phyloP scores from a whole-genome alignment of 2,888 invertebrate species.

The Sthenelais limicola region DNA sequence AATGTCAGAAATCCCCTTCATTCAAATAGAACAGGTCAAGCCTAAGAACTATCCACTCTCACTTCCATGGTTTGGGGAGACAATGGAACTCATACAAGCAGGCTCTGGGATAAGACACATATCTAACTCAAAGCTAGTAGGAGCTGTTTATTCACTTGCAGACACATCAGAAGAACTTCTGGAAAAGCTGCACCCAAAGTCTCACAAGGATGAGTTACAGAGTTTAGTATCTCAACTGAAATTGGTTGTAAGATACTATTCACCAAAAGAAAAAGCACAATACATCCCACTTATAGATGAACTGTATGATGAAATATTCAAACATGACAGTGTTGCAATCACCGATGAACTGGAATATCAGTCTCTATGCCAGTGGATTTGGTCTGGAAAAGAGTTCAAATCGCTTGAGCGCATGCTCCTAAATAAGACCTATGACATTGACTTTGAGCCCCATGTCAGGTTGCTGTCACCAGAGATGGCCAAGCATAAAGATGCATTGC shows the following conservation, averaged over 20 bases:
- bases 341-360: conserved; percentile 1
- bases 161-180: conserved; percentile 43
- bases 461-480: conserved; percentile 33
- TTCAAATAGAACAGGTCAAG: conserved; percentile 38
- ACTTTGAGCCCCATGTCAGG: not conserved
- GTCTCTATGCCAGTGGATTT: conserved; percentile 51
- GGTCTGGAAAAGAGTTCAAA: conserved; percentile 56
- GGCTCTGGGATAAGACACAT: conserved; percentile 48
- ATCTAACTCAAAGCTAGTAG: conserved; percentile 42
- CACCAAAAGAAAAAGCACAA: conserved; percentile 46
- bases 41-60: conserved; percentile 46
- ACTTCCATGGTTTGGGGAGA: conserved; percentile 35
- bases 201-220: conserved; percentile 26
- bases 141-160: conserved; percentile 52
- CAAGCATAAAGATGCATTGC: conserved; percentile 48
- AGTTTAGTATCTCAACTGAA: conserved; percentile 47
- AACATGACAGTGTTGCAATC: conserved; percentile 37
- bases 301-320: conserved; percentile 45
- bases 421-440: conserved; percentile 44
- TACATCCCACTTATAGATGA: conserved; percentile 45
- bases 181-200: conserved; percentile 41
- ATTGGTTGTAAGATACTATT: conserved; percentile 45
- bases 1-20: conserved; percentile 48
- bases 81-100: conserved; percentile 38
- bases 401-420: conserved; percentile 40